Conservation (phyloP, 1,140 invertebrate genomes). For the Temnothorax nylanderi region DNA sequence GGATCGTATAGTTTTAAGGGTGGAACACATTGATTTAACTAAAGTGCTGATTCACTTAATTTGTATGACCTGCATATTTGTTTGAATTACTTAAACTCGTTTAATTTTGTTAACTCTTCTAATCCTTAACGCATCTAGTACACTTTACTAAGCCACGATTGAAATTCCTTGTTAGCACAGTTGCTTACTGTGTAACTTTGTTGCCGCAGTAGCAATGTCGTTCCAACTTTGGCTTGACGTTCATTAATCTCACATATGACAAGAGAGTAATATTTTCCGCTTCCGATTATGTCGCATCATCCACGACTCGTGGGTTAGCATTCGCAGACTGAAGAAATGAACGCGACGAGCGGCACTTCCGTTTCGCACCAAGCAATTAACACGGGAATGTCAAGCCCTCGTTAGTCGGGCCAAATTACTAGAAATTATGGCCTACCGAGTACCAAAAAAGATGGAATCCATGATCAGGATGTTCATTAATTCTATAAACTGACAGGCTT, state of each 20-base stretch:
- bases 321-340: not conserved
- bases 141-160: slow-evolving; percentile 5
- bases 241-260: slow-evolving; percentile 45
- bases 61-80: not conserved
- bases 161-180: slow-evolving; percentile 27
- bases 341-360: not conserved
- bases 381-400: not conserved
- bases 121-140: slow-evolving; percentile 1
- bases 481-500: slow-evolving; percentile 5
- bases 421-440: slow-evolving; percentile 1
- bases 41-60: not conserved
- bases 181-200: slow-evolving; percentile 30
- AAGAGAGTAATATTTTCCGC: slow-evolving; percentile 45
- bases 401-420: slow-evolving; percentile 10
- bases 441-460: slow-evolving; percentile 8
- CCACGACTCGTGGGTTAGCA: not conserved
- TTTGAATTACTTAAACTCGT: not conserved
- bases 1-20: not conserved
- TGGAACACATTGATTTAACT: not conserved
- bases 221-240: slow-evolving; percentile 22
- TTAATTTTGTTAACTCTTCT: not conserved
- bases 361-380: slow-evolving; percentile 21
- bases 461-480: slow-evolving; percentile 1
- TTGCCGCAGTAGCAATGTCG: not conserved
- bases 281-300: slow-evolving; percentile 14